These are phyloP conservation scores for Nemopilema nomurai DNA, from an alignment of 30 jellyfish, hydroid and myxozoan species.

Conservation along the genomic window DNA sequence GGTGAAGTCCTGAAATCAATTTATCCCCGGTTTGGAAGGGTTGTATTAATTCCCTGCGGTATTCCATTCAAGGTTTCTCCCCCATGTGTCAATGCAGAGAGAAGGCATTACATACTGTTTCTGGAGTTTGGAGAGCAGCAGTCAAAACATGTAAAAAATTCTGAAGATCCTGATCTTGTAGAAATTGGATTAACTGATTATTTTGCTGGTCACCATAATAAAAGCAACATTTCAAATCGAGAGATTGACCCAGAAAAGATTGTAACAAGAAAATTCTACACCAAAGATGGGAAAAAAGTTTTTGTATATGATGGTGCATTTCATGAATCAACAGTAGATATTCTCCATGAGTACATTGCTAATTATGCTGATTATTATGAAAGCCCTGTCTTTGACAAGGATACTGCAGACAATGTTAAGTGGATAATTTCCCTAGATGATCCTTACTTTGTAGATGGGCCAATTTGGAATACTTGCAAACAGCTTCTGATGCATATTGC, in stretches of 20 bases:
- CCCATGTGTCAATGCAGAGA: constrained; percentile 47
- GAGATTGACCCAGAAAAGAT: constrained; percentile 25
- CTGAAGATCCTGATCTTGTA: background rate
- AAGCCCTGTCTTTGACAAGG: constrained; percentile 37
- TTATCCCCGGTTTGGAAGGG: constrained; percentile 61
- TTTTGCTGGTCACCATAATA: background rate
- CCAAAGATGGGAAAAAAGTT: constrained; percentile 22
- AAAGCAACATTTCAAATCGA: background rate
- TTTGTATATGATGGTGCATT: constrained; percentile 58
- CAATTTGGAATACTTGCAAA: constrained; percentile 48
- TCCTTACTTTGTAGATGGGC: constrained; percentile 44
- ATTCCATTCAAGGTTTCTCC: constrained; percentile 56
- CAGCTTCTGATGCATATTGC: constrained; percentile 34
- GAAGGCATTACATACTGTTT: constrained; percentile 51
- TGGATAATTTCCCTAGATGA: constrained; percentile 74
- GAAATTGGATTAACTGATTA: constrained; percentile 6
- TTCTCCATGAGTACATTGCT: constrained; percentile 12
- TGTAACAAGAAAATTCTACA: constrained; percentile 25
- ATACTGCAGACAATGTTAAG: constrained; percentile 60
- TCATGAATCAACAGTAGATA: constrained; percentile 28
- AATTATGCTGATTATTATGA: constrained; percentile 64
- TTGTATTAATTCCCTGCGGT: constrained; percentile 50
- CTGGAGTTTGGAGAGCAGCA: constrained; percentile 41
- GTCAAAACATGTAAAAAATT: no score
- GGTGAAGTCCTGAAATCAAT: constrained; percentile 38